A percentile compares a stretch with the other conserved stretches of the same genome.
Evolutionary conservation across 2,888 invertebrate species (phyloP).

Genomic region (Dynastes maya): DNA sequence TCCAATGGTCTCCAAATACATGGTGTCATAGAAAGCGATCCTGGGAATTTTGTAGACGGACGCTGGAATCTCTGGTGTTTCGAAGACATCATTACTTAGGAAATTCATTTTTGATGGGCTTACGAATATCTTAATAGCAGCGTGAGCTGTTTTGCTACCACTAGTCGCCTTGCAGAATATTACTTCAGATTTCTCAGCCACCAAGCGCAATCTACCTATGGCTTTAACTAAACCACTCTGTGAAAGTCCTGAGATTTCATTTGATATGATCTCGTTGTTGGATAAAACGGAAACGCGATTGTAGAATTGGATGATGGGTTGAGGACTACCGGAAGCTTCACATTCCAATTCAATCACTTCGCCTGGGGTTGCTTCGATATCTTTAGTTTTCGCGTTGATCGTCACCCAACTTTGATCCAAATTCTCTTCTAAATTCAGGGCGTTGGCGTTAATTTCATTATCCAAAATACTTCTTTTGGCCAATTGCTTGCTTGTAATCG

Average conservation of each 20-base stretch:
- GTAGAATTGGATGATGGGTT: conserved; percentile 86
- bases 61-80: conserved; percentile 56
- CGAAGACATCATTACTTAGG: conserved; percentile 63
- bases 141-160: conserved; percentile 74
- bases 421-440: conserved; percentile 40
- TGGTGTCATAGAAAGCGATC: conserved; percentile 67
- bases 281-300: conserved; percentile 78
- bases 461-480: conserved; percentile 18
- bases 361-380: conserved; percentile 70
- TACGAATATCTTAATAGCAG: conserved; percentile 76
- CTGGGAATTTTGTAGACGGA: conserved; percentile 64
- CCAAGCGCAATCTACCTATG: conserved; percentile 80
- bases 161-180: conserved; percentile 85
- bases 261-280: conserved; percentile 77
- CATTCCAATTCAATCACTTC: conserved; percentile 80
- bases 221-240: conserved; percentile 76
- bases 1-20: conserved; percentile 67
- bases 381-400: conserved; percentile 73
- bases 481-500: background rate
- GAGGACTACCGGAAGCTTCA: conserved; percentile 83
- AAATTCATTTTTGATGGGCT: conserved; percentile 65
- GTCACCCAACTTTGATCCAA: conserved; percentile 77
- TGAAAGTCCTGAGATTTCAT: conserved; percentile 73
- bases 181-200: conserved; percentile 77
- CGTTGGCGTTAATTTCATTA: conserved; percentile 40